Evolutionary conservation across 2,888 invertebrate species (phyloP).

Genomic region (Acrobasis suavella): DNA sequence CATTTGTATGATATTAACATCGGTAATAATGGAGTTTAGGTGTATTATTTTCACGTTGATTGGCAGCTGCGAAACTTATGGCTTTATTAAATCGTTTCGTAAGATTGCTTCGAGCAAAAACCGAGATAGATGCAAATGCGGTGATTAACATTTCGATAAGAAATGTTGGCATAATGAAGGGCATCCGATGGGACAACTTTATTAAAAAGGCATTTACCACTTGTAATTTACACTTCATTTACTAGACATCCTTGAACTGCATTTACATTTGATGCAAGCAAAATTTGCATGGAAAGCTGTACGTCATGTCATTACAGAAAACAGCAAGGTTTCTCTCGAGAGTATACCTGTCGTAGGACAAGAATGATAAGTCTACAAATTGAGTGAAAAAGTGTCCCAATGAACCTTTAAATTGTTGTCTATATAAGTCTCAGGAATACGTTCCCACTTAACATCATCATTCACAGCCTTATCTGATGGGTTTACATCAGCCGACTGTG

Average conservation of each 20-base stretch:
- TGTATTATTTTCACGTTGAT: constrained; percentile 52
- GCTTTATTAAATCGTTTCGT: constrained; percentile 65
- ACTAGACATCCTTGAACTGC: constrained; percentile 58
- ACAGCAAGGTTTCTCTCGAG: constrained; percentile 46
- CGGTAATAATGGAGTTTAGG: constrained; percentile 40
- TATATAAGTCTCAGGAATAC: constrained; percentile 57
- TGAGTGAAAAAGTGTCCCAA: constrained; percentile 64
- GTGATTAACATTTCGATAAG: constrained; percentile 65
- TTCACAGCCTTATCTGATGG: constrained; percentile 52
- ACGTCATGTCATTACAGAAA: constrained; percentile 41
- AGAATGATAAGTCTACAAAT: constrained; percentile 59
- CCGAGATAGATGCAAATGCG: constrained; percentile 56
- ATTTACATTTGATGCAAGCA: constrained; percentile 35
- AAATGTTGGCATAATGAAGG: constrained; percentile 63
- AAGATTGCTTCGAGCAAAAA: constrained; percentile 54
- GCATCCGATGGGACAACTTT: constrained; percentile 68
- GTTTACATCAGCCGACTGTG: constrained; percentile 46
- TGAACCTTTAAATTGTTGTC: constrained; percentile 63
- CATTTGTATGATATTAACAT: constrained; percentile 39
- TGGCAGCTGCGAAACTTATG: constrained; percentile 59
- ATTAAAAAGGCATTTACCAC: constrained; percentile 56
- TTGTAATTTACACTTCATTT: constrained; percentile 31
- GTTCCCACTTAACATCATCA: constrained; percentile 55
- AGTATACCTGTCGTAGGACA: constrained; percentile 41
- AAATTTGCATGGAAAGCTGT: constrained; percentile 50